Base-by-base conservation (phyloP, 2,113 vertebrate genomes). In the Porphyrio hochstetteri region DNA sequence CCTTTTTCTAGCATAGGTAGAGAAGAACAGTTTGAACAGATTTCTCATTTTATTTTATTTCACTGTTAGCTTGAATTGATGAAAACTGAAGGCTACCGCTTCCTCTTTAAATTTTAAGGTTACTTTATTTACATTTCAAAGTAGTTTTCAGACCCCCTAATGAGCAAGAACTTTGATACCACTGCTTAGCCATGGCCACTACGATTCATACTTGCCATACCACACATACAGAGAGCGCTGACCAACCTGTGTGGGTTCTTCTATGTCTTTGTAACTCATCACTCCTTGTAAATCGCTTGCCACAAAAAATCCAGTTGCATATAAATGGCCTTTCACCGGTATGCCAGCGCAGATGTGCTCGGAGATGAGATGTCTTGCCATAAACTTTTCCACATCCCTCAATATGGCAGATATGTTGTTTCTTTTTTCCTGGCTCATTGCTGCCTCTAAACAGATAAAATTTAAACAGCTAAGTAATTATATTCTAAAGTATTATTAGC, bases 251-350 rank as follows among this genome's bases (percentile, higher is more conserved):
- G 96, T 99, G 99, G 56, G 99, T 99, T 98, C 99, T 98, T 97
- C 99, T 98, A 59, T 99, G 99, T 96, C 99, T 98, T 95, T 99
- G 99, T 87, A 99, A 98, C 96, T 99, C 99, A 93, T 99, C 99
- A 15, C 99, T 99, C 84, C 99, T 97, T 64, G 99, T 99, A 98
- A 99, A 99, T 92, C 99, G 97, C 94, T 99, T 99, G 83, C 99
- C 99, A 91, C 99, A 99, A 97, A 99, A 99, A 97, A 99, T 99
- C 99, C 99, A 99, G 98, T 99, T 99, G 97, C 99, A 99, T 80
- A 99, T 98, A 95, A 99, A 99, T 33, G 99, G 99, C 82, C 99
- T 98, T 98, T 99, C 99, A 44, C 99, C 99, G 1, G 99, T 99
- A 98, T 99, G 99, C 99, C 99, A 99, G 96, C 99, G 99, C 97